Percentiles rank a stretch among this genome's conserved stretches.
phyloP scores from a whole-genome alignment of 2,113 vertebrate species.

The Petromus typicus region DNA sequence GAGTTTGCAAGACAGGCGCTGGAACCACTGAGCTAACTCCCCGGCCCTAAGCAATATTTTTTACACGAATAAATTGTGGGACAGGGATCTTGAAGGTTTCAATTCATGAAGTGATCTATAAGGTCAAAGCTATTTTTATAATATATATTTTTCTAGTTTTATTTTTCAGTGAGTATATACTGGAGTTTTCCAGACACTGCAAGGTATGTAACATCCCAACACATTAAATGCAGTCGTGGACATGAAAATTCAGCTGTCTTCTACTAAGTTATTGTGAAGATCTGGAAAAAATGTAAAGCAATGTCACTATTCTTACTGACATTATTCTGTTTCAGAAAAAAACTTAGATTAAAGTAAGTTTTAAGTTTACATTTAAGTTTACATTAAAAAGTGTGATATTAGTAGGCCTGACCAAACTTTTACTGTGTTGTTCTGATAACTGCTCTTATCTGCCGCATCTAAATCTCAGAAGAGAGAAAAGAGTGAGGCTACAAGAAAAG shows the following conservation, averaged over 20 bases:
- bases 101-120: neutral
- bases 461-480: neutral
- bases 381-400: constrained; percentile 11
- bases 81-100: neutral
- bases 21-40: too few species aligned
- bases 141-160: neutral
- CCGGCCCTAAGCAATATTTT: too few species aligned
- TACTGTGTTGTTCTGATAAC: neutral
- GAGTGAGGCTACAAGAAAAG: neutral
- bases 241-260: constrained; percentile 9
- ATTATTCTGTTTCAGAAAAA: constrained; percentile 29
- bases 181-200: constrained; percentile 27
- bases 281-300: neutral
- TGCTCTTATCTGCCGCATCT: neutral
- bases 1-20: too few species aligned
- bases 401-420: neutral
- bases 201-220: neutral
- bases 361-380: too few species aligned
- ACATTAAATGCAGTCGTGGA: neutral
- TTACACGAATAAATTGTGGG: neutral
- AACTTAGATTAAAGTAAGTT: too few species aligned
- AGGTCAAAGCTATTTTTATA: constrained; percentile 43
- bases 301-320: neutral
- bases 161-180: neutral
- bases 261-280: constrained; percentile 27